Evolutionary conservation across 2,888 invertebrate genomes (phyloP).

Genomic region (Rhagonycha fulva): DNA sequence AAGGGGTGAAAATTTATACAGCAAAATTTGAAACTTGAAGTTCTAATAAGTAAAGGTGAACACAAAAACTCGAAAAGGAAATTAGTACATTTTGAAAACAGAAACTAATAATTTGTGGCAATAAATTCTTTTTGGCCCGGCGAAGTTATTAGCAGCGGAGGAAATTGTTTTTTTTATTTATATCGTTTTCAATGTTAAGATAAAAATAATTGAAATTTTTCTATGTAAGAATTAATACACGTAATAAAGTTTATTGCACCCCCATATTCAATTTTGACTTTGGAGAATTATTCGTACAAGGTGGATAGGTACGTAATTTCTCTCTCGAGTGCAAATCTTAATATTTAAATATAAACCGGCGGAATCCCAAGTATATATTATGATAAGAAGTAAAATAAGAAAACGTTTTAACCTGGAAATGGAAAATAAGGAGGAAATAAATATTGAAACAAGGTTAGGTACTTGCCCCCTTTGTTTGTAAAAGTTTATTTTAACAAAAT

Average conservation of each 20-base stretch:
- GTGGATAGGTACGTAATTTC: constrained; percentile 37
- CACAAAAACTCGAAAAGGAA: background rate
- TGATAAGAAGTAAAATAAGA: constrained; percentile 38
- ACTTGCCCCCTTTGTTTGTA: constrained; percentile 26
- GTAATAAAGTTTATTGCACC: constrained; percentile 15
- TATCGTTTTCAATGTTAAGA: background rate
- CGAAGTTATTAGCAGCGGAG: background rate
- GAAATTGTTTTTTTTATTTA: background rate
- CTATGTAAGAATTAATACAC: background rate
- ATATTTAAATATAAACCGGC: constrained; percentile 41
- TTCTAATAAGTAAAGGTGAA: background rate
- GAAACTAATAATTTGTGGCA: background rate
- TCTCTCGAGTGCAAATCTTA: constrained; percentile 39
- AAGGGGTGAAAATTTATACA: background rate
- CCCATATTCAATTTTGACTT: constrained; percentile 30
- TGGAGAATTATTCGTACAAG: constrained; percentile 32
- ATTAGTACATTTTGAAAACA: background rate
- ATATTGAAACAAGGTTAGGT: constrained; percentile 39
- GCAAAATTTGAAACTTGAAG: background rate
- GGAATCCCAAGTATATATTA: constrained; percentile 23
- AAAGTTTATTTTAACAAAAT: constrained; percentile 32
- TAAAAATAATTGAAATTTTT: background rate
- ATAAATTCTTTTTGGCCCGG: background rate
- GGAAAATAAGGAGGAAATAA: constrained; percentile 37
- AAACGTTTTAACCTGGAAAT: constrained; percentile 28